Evolutionary conservation across 2,113 vertebrate species (phyloP), one percentile per base, ranked within the genome.

Genomic region (Pterocles gutturalis): DNA sequence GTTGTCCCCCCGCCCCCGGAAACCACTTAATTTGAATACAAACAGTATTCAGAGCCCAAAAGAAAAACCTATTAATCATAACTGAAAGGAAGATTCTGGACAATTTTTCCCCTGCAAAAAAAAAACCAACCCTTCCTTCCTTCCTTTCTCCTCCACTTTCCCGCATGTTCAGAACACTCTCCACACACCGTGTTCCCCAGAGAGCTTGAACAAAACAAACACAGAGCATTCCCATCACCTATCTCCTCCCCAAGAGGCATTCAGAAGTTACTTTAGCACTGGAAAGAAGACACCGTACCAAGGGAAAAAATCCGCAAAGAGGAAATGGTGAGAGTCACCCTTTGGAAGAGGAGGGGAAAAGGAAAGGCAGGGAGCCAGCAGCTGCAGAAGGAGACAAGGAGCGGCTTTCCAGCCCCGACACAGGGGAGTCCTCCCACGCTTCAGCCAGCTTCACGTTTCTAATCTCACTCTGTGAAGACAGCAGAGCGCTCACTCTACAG

Each of bases 301-400:
- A 95, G 86, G n/a, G 94, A 24, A 71, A 91, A 91, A 90, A 85
- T 92, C 90, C 76, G 65, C 76, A 29, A 89, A 76, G 38, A 81
- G 80, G 95, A 93, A 95, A 90, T 6, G 31, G 92, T 67, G 86
- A 93, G 83, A 95, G 92, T 90, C 77, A 48, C 64, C 61, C 83
- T 81, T 57, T 93, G 89, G 96, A 95, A 81, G 64, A 62, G 38
- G 19, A 69, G 64, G 92, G 88, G 94, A 77, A 95, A 78, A 65
- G 75, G 48, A 62, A 86, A 93, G 87, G 96, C 90, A 89, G 34
- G 60, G 64, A 95, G 94, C 90, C 97, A 95, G 94, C 61, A 90
- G 80, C 67, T 80, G 79, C 83, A 95, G 93, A 95, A 94, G 80
- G 79, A 95, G 89, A 75, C 72, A 78, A 43, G 85, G 83, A 88